Evolutionary conservation across 2,888 invertebrate species (phyloP), one percentile per base, ranked within the genome.

Genomic region (Halictus ligatus): DNA sequence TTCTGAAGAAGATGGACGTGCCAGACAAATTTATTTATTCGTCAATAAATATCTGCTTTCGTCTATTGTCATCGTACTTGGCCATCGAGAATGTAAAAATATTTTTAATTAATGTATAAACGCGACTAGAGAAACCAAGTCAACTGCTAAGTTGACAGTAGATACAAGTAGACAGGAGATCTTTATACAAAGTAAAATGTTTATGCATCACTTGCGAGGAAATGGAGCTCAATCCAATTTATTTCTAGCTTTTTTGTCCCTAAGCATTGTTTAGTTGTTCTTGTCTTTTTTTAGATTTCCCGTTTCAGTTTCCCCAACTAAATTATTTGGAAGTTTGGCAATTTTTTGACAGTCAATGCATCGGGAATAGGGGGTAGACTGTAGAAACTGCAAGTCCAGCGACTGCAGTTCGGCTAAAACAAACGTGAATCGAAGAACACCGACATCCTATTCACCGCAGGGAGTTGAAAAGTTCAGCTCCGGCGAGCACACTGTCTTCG

Each of bases 391-490:
- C 8, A n/a, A 21, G 10, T 21, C 54, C 54, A n/a, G 7, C 64
- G 29, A 64, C 29, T 29, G 15, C 29, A 29, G 29, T 15, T 29
- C 64, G 29, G 29, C 15, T 29, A 29, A 64, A 64, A 64, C 64
- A 10, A 67, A 67, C 35, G 13, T 8, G 29, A 67, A 67, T 67
- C 35, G 67, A 21, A 35, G 67, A 29, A 54, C 67, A 67, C 15
- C 21, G 21, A 18, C 67, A 18, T 29, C 25, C 64, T 64, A 64
- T 64, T 64, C 67, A 35, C 67, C 35, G 35, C 67, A 35, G 67
- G 67, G 67, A 67, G 67, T 35, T 67, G 35, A 67, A 69, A 69
- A 69, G 40, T 69, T 69, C 40, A 21, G 12, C 40, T n/a, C 21
- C 21, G 35, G 12, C 12, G 69, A 40, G 40, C 40, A 40, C 40